phyloP scores from a whole-genome alignment of 2,888 invertebrate species.

The Actias luna region DNA sequence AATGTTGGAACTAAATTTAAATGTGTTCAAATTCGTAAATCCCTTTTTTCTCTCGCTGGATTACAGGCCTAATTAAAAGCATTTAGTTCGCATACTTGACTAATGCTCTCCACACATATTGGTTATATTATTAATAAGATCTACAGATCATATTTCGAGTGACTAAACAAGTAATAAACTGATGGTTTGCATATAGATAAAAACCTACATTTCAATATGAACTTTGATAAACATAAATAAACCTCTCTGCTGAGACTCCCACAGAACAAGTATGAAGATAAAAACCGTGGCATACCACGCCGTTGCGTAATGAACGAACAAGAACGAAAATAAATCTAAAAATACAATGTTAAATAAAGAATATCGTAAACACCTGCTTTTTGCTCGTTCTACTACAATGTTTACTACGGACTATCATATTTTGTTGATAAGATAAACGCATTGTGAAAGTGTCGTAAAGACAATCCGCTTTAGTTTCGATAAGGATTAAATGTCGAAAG shows the following conservation, averaged over 20 bases:
- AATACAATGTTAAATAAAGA: slow-evolving; percentile 33
- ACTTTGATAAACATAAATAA: background rate
- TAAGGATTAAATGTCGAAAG: slow-evolving; percentile 22
- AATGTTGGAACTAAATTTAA: no score
- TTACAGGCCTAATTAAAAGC: no score
- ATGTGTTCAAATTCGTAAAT: no score
- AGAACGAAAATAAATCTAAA: slow-evolving; percentile 10
- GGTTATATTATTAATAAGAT: no score
- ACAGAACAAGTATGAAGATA: background rate
- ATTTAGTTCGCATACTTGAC: no score
- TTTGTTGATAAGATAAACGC: slow-evolving; percentile 48
- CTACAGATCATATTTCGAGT: no score
- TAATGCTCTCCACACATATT: no score
- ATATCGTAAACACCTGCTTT: slow-evolving; percentile 34
- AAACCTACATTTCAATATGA: no score
- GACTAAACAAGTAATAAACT: no score
- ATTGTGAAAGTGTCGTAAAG: slow-evolving; percentile 55
- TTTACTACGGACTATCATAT: slow-evolving; percentile 57
- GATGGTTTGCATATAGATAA: no score
- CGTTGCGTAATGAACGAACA: slow-evolving; percentile 9
- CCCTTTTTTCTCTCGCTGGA: no score
- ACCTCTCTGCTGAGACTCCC: background rate
- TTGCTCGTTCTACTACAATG: slow-evolving; percentile 64
- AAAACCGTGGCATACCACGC: background rate
- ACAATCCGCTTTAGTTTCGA: slow-evolving; percentile 17